Evolutionary conservation across 2,797 vertebrate genomes (phyloP).

Genomic region (Sebastes diploproa): DNA sequence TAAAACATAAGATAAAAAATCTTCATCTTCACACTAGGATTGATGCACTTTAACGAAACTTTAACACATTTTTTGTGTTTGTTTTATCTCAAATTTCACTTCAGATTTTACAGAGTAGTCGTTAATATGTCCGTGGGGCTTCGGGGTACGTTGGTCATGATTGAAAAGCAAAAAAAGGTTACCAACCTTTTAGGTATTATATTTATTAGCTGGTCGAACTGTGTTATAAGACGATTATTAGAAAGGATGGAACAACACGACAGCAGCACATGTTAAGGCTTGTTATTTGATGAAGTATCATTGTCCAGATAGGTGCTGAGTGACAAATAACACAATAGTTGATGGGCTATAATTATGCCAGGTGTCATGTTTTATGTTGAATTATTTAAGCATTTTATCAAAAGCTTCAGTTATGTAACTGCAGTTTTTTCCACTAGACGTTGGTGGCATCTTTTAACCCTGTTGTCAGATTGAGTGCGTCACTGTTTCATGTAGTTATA

Average conservation of each 20-base stretch:
- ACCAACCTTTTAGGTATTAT: conserved; percentile 67
- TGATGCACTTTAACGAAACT: conserved; percentile 71
- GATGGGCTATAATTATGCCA: conserved; percentile 12
- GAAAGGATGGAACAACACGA: conserved; percentile 24
- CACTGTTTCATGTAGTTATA: conserved; percentile 42
- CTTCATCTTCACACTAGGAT: conserved; percentile 51
- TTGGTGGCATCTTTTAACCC: conserved; percentile 18
- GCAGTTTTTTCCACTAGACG: conserved; percentile 25
- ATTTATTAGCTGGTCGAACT: conserved; percentile 69
- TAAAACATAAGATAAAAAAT: conserved; percentile 21
- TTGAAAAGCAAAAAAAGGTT: conserved; percentile 44
- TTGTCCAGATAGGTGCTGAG: conserved; percentile 2
- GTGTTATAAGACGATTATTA: conserved; percentile 24
- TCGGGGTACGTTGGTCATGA: conserved; percentile 16
- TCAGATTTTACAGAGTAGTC: conserved; percentile 29
- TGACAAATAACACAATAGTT: background rate
- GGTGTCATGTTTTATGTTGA: conserved; percentile 42
- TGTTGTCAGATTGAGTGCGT: conserved; percentile 40
- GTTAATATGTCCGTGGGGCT: conserved; percentile 17
- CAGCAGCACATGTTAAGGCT: conserved; percentile 36
- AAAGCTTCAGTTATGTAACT: conserved; percentile 8
- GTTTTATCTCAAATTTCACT: conserved; percentile 43
- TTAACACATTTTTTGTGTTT: conserved; percentile 38
- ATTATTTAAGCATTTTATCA: conserved; percentile 56
- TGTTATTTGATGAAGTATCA: conserved; percentile 23